Base-by-base conservation (phyloP, 2,113 vertebrate species). In the Pitta sordida region DNA sequence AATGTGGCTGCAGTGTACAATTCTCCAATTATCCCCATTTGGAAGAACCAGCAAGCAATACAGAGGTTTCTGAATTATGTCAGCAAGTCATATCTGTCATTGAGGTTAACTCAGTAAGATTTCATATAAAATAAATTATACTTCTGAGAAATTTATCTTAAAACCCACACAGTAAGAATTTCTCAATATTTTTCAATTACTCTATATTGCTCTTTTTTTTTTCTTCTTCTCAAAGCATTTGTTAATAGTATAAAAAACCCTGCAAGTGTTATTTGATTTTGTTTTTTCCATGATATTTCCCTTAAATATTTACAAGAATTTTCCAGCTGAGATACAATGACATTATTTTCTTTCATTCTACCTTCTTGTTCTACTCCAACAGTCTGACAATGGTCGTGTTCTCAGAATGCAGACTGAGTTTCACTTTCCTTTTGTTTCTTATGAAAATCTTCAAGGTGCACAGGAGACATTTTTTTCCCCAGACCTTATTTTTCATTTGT, bases 371-470 rank as follows among this genome's bases (percentile, higher is more conserved):
- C 63, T 94, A 79, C 55, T 89, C 70, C 55, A 91, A 51, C 67
- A 92, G 78, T 76, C 46, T 95, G 43, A 65, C 58, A 87, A 67
- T 76, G 62, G 84, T 70, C 32, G 34, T 55, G 23, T 53, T 92
- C 89, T 89, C 51, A 70, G 43, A 92, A 92, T 0, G 2, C 55
- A 85, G 53, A 87, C n/a, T 49, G 46, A 93, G 83, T 69, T 91
- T 58, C 34, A 36, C 74, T 96, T 91, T 91, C 46, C 19, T 93
- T 91, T 95, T 91, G 87, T 94, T 93, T 67, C 78, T 94, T 90
- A 63, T 77, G 78, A 74, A 67, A 94, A 53, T 74, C 46, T 87
- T 90, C 60, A 94, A 55, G 85, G 48, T 39, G 27, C 62, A 85
- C 36, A 74, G 63, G 19, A 73, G 62, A 24, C 10, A 7, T 49